A percentile compares a stretch with the other conserved stretches of the same genome.
These are phyloP conservation scores for Cabera pusaria DNA, from an alignment of 2,888 invertebrate genomes.

Conservation along the genomic window DNA sequence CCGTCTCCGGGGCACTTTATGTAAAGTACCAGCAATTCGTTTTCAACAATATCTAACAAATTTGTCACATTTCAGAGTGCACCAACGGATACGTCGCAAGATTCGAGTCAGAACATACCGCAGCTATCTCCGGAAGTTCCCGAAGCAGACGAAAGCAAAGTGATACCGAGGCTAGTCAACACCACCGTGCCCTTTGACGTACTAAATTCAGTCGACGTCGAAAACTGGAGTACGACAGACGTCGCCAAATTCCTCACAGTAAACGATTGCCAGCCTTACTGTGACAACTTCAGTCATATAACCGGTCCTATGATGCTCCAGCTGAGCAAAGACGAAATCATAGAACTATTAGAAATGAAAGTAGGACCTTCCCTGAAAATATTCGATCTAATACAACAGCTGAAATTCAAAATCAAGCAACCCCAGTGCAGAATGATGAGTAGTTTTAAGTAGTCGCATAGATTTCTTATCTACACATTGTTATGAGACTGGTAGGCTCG, in stretches of 20 bases:
- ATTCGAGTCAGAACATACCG: constrained; percentile 48
- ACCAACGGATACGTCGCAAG: constrained; percentile 51
- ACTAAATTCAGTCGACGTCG: constrained; percentile 77
- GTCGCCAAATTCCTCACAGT: constrained; percentile 95
- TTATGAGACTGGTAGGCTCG: constrained; percentile 9
- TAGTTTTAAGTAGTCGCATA: constrained; percentile 38
- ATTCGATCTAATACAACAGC: constrained; percentile 94
- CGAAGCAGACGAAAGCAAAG: constrained; percentile 77
- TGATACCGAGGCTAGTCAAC: constrained; percentile 86
- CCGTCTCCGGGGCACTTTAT: too few relatives aligned
- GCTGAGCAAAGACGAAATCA: constrained; percentile 94
- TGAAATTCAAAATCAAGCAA: constrained; percentile 93
- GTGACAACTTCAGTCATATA: constrained; percentile 87
- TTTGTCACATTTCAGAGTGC: constrained; percentile 46
- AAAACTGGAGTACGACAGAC: constrained; percentile 90
- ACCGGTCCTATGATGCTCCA: constrained; percentile 91
- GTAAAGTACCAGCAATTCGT: too few relatives aligned
- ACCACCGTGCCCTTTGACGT: constrained; percentile 73
- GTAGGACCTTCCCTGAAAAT: constrained; percentile 97
- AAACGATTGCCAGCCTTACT: constrained; percentile 91
- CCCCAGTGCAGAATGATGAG: constrained; percentile 83
- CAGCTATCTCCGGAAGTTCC: constrained; percentile 41
- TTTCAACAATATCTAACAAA: too few relatives aligned
- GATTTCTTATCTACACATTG: constrained; percentile 16
- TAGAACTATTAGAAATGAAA: constrained; percentile 95